These are phyloP conservation scores for Rambutsinella grinnellia DNA, from an alignment of 2,888 invertebrate species.

Conservation along the genomic window DNA sequence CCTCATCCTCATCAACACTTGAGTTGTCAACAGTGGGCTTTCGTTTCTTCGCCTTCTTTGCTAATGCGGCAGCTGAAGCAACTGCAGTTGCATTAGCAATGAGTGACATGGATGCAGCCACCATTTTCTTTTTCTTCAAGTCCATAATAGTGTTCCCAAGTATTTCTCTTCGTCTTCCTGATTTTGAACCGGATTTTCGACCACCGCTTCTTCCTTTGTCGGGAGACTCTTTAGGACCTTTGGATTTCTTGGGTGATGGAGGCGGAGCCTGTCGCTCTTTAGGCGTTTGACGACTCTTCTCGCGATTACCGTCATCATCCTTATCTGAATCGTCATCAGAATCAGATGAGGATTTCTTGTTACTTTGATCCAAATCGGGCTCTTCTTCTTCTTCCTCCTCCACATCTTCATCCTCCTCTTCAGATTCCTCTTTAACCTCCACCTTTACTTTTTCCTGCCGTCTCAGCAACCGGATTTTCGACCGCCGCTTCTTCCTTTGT, in stretches of 20 bases:
- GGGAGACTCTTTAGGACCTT: conserved; percentile 6
- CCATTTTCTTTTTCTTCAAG: conserved; percentile 41
- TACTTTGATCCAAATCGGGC: conserved; percentile 25
- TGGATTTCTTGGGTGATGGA: conserved; percentile 29
- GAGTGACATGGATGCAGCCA: conserved; percentile 51
- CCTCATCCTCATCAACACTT: conserved; percentile 61
- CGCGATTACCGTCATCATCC: conserved; percentile 27
- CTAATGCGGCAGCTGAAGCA: conserved; percentile 24
- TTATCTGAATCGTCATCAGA: conserved; percentile 44
- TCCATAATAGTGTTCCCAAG: conserved; percentile 35
- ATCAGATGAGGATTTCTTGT: conserved; percentile 29
- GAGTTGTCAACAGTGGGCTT: conserved; percentile 63
- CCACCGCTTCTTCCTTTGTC: not conserved
- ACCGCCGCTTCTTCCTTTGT: not conserved
- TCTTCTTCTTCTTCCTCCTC: conserved; percentile 46
- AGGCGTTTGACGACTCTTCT: conserved; percentile 29
- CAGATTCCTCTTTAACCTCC: conserved; percentile 55
- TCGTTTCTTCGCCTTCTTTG: conserved; percentile 59
- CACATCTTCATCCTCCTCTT: conserved; percentile 44
- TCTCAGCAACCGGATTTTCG: conserved; percentile 64
- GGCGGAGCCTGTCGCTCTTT: conserved; percentile 27
- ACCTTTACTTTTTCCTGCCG: conserved; percentile 69
- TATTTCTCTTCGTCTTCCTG: conserved; percentile 10
- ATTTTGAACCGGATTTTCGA: conserved; percentile 20
- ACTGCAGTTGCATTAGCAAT: conserved; percentile 46